Percentiles rank a stretch among this genome's conserved stretches.
phyloP scores from a whole-genome alignment of 1,140 invertebrate species.

The Liolophura sinensis region DNA sequence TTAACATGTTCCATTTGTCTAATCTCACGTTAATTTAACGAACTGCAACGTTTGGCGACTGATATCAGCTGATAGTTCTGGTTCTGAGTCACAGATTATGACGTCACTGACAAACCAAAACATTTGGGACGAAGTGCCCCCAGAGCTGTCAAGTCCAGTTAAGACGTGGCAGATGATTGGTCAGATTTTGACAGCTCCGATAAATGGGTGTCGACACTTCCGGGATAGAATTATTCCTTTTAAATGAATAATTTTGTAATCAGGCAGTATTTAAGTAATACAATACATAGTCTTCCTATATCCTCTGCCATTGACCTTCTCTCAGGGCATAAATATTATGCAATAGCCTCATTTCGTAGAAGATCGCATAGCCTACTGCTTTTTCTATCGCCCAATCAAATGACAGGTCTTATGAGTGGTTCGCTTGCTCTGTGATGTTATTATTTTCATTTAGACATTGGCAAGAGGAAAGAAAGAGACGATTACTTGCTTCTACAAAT shows the following conservation, averaged over 20 bases:
- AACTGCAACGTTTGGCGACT: too few species aligned
- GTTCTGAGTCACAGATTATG: conserved; percentile 14
- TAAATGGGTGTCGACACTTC: conserved; percentile 2
- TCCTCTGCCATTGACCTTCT: not conserved
- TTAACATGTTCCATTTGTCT: too few species aligned
- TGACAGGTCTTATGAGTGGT: conserved; percentile 7
- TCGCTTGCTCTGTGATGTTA: conserved; percentile 34
- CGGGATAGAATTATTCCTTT: conserved; percentile 6
- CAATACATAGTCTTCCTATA: not conserved
- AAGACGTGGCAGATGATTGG: conserved; percentile 14
- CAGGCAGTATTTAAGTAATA: not conserved
- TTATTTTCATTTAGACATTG: conserved; percentile 40
- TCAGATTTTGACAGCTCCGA: not conserved
- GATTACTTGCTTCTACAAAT: conserved; percentile 20
- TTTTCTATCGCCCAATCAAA: conserved; percentile 23
- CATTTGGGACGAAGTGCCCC: conserved; percentile 16
- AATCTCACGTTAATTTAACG: too few species aligned
- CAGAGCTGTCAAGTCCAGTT: conserved; percentile 10
- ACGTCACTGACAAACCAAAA: conserved; percentile 26
- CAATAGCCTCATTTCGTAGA: not conserved
- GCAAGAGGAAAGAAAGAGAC: conserved; percentile 23
- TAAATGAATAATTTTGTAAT: not conserved
- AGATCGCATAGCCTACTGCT: not conserved
- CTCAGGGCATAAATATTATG: not conserved
- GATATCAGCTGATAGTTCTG: too few species aligned